A percentile compares a stretch with the other conserved stretches of the same genome.
These are phyloP conservation scores for Astropecten irregularis DNA, from an alignment of 53 echinoderm and acorn worm genomes.

Conservation along the genomic window DNA sequence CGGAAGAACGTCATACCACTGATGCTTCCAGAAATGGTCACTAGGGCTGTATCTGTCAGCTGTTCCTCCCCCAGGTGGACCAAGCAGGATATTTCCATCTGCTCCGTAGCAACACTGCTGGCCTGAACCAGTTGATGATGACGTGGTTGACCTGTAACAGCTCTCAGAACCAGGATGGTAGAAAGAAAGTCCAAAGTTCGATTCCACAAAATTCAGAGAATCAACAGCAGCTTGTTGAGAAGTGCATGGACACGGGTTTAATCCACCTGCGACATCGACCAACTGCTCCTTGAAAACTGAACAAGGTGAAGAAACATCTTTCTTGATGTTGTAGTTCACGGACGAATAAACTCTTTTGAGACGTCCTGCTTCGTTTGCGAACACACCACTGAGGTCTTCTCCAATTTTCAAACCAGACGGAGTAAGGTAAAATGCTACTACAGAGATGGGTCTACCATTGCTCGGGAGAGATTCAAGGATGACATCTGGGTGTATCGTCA, in stretches of 20 bases:
- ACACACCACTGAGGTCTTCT: too few species aligned
- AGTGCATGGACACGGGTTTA: slow-evolving; percentile 61
- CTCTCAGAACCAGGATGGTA: slow-evolving; percentile 37
- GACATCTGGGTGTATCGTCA: background rate
- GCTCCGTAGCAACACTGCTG: slow-evolving; percentile 67
- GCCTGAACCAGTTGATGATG: slow-evolving; percentile 31
- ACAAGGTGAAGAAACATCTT: too few species aligned
- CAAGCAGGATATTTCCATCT: slow-evolving; percentile 60
- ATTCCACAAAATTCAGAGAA: slow-evolving; percentile 39
- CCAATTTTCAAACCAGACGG: too few species aligned
- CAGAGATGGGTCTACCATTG: too few species aligned
- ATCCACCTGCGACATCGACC: background rate
- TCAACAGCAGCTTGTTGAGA: slow-evolving; percentile 41
- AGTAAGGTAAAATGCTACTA: too few species aligned
- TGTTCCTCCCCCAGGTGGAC: slow-evolving; percentile 65
- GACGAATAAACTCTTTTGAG: too few species aligned
- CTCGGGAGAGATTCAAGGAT: background rate
- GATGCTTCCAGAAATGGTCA: slow-evolving; percentile 35
- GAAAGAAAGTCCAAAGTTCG: slow-evolving; percentile 8
- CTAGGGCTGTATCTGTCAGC: slow-evolving; percentile 53
- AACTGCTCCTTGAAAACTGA: background rate
- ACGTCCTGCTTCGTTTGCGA: too few species aligned
- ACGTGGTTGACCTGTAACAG: slow-evolving; percentile 49
- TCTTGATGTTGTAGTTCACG: too few species aligned
- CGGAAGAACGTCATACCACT: slow-evolving; percentile 68